phyloP scores from a whole-genome alignment of 2,797 vertebrate species.

The Octomys mimax region DNA sequence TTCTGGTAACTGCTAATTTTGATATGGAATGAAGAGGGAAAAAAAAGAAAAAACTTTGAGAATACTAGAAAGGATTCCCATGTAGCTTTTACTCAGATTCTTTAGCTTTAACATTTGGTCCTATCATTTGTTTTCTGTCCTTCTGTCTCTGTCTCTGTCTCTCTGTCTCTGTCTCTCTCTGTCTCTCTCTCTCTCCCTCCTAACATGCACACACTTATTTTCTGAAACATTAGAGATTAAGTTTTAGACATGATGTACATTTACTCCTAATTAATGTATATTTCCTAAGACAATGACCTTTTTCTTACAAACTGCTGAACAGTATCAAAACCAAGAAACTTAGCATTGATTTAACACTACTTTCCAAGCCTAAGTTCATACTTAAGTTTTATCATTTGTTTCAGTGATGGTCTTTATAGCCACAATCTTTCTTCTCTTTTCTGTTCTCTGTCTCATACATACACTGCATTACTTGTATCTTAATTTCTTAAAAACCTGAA shows the following conservation, averaged over 20 bases:
- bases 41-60: not conserved
- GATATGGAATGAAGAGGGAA: not conserved
- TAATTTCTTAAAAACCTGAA: not conserved
- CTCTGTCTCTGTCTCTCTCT: too few species aligned
- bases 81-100: not conserved
- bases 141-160: too few species aligned
- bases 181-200: not conserved
- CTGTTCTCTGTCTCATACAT: not conserved
- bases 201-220: not conserved
- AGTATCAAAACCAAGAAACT: not conserved
- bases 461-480: not conserved
- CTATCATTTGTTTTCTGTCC: not conserved
- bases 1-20: conserved; percentile 5
- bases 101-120: not conserved
- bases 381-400: not conserved
- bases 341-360: not conserved
- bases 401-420: not conserved
- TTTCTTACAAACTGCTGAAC: not conserved
- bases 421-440: not conserved
- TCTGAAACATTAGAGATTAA: not conserved
- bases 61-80: not conserved
- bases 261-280: not conserved
- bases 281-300: not conserved
- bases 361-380: not conserved
- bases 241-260: not conserved